Conservation (phyloP, 2,888 invertebrate genomes). For the Penaeus monodon region DNA sequence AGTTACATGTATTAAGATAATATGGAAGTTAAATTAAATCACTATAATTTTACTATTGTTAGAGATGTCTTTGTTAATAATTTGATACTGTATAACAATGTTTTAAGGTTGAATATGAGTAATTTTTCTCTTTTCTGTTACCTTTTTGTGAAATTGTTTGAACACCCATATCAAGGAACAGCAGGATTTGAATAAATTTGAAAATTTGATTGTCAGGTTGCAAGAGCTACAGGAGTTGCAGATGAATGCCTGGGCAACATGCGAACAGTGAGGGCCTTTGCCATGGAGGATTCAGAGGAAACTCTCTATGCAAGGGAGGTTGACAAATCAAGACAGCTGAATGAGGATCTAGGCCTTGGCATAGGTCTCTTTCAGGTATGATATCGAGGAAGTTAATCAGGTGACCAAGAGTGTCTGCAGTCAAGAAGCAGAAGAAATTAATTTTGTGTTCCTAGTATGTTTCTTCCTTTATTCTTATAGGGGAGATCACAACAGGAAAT, state of each 20-base stretch:
- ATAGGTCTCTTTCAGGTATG: constrained; percentile 82
- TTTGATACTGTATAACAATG: too few relatives aligned
- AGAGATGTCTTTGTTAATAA: background rate
- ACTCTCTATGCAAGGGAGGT: constrained; percentile 82
- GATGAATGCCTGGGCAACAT: constrained; percentile 66
- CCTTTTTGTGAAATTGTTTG: background rate
- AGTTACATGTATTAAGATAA: background rate
- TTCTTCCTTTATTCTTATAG: too few relatives aligned
- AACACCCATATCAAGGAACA: background rate
- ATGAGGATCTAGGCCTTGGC: constrained; percentile 86
- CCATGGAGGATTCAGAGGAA: constrained; percentile 88
- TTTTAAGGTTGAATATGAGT: too few relatives aligned
- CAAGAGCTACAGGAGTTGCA: constrained; percentile 81
- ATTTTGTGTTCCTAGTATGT: too few relatives aligned
- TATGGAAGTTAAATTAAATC: background rate
- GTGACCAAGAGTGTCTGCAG: background rate
- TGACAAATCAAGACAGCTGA: constrained; percentile 79
- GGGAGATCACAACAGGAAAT: too few relatives aligned
- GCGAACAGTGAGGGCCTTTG: constrained; percentile 79
- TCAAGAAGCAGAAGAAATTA: background rate
- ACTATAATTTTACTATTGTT: background rate
- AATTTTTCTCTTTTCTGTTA: background rate
- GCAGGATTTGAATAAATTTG: too few relatives aligned
- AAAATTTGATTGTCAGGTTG: constrained; percentile 75
- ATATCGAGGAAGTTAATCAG: background rate